Percentiles rank a stretch among this genome's conserved stretches.
These are phyloP conservation scores for Euleptes europaea DNA, from an alignment of 2,113 vertebrate species.

Conservation along the genomic window DNA sequence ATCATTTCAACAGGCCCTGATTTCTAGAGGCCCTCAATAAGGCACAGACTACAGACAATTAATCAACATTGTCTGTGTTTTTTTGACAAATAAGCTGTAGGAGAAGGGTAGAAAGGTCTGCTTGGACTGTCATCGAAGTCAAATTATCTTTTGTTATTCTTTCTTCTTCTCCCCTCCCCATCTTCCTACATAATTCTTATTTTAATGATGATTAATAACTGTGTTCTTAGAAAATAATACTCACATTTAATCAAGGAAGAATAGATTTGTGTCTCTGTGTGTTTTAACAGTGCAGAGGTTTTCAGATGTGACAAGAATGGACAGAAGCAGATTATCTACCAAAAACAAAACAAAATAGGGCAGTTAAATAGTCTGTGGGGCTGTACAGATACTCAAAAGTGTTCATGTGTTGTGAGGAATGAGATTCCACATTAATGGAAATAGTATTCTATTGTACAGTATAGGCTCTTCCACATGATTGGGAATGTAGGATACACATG, in stretches of 20 bases:
- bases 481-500: too few relatives aligned
- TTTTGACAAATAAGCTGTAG: too few relatives aligned
- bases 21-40: neutral
- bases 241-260: conserved; percentile 22
- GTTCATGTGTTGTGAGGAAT: too few relatives aligned
- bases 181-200: neutral
- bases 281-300: neutral
- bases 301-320: conserved; percentile 24
- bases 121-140: too few relatives aligned
- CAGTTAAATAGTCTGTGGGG: neutral
- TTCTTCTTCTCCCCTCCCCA: neutral
- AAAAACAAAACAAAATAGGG: neutral
- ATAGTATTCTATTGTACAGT: too few relatives aligned
- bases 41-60: neutral
- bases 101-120: too few relatives aligned
- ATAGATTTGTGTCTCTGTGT: neutral
- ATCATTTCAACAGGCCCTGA: neutral
- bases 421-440: too few relatives aligned
- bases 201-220: conserved; percentile 18
- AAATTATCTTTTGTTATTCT: neutral
- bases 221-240: conserved; percentile 21
- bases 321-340: conserved; percentile 23
- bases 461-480: too few relatives aligned
- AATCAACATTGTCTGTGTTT: neutral
- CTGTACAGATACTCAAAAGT: too few relatives aligned